Conservation (phyloP, 2,113 vertebrate genomes). For the Gavia stellata region DNA sequence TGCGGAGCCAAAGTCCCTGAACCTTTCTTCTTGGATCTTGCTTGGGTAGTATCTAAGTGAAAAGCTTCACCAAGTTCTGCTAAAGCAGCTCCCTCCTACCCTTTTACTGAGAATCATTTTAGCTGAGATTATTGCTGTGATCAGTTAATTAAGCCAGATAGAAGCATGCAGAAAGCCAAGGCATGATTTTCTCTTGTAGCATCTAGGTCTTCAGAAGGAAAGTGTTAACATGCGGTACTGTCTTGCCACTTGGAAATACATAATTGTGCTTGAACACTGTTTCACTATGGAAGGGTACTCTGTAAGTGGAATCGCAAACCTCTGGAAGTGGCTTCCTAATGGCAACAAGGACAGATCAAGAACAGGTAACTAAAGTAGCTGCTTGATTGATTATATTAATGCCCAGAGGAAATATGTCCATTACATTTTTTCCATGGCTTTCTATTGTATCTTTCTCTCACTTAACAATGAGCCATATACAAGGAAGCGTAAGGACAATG, state of each 20-base stretch:
- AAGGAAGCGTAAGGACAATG: not conserved
- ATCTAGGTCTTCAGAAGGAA: not conserved
- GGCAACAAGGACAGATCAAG: not conserved
- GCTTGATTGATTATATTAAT: not conserved
- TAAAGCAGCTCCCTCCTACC: not conserved
- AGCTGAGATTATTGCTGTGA: not conserved
- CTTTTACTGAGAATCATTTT: not conserved
- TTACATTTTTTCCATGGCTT: not conserved
- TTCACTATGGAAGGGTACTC: not conserved
- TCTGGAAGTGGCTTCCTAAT: not conserved
- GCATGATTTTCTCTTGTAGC: not conserved
- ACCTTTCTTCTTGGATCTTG: not conserved
- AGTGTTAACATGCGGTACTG: not conserved
- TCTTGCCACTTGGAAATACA: not conserved
- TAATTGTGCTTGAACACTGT: not conserved
- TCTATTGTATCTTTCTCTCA: conserved; percentile 29
- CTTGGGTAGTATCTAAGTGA: not conserved
- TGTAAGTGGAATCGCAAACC: not conserved
- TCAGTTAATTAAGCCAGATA: not conserved
- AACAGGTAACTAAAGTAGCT: conserved; percentile 17
- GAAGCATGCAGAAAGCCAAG: not conserved
- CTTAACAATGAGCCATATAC: conserved; percentile 15
- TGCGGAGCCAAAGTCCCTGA: not conserved
- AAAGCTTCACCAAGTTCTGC: not conserved
- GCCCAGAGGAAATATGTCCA: conserved; percentile 31